A percentile compares a stretch with the other conserved stretches of the same genome.
Conservation (phyloP, 2,113 vertebrate species). For the Anarhynchus alexandrinus region DNA sequence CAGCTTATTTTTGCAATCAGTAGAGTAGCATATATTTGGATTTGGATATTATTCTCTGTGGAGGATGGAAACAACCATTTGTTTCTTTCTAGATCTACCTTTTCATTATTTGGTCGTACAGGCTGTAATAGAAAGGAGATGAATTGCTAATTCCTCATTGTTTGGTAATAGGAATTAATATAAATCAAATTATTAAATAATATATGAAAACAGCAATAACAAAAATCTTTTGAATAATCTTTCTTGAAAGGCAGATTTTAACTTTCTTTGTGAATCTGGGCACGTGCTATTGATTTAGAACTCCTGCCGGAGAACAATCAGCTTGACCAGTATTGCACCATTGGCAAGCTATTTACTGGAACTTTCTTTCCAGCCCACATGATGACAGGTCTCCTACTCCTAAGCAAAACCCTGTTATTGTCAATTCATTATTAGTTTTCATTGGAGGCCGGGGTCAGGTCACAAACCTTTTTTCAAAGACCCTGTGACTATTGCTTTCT, state of each 20-base stretch:
- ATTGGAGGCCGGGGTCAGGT: background rate
- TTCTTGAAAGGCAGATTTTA: background rate
- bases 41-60: background rate
- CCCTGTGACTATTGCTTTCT: background rate
- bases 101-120: background rate
- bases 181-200: background rate
- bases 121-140: background rate
- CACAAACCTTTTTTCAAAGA: background rate
- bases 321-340: background rate
- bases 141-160: background rate
- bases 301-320: background rate
- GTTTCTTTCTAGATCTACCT: background rate
- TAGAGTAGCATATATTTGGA: background rate
- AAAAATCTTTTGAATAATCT: background rate
- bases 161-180: background rate
- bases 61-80: background rate
- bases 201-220: background rate
- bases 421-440: constrained; percentile 24
- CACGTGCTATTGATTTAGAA: background rate
- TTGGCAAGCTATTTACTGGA: constrained; percentile 6
- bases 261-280: background rate
- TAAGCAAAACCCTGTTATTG: background rate
- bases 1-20: background rate
- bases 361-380: background rate
- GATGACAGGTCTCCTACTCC: background rate